Conservation (phyloP, 2,797 vertebrate species). For the Crocodylus rhombifer region DNA sequence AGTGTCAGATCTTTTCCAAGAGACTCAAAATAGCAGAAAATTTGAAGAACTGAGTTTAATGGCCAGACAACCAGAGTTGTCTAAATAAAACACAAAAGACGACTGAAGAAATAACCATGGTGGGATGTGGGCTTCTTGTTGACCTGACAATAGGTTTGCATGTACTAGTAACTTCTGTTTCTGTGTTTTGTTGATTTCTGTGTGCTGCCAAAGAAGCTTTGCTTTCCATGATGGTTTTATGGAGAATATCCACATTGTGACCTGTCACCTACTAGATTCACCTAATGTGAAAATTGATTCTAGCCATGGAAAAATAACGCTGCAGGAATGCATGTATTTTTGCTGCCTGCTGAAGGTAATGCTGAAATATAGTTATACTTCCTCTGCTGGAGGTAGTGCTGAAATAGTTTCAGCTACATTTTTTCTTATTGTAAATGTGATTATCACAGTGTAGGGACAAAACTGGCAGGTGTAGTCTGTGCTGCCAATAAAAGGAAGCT, state of each 20-base stretch:
- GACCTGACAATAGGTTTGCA: background rate
- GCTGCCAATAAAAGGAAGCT: background rate
- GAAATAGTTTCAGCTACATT: background rate
- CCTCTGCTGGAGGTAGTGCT: conserved; percentile 7
- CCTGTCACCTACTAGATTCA: conserved; percentile 32
- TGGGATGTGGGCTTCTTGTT: background rate
- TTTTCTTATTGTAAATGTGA: conserved; percentile 21
- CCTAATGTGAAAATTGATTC: conserved; percentile 47
- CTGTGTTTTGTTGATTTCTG: background rate
- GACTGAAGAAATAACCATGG: background rate
- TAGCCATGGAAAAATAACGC: conserved; percentile 10
- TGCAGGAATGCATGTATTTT: conserved; percentile 39
- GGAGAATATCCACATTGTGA: background rate
- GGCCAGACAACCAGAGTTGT: background rate
- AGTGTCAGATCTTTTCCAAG: background rate
- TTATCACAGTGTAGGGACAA: conserved; percentile 17
- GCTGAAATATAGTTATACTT: background rate
- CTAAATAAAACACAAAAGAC: background rate
- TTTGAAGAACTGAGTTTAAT: background rate
- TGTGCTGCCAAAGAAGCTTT: conserved; percentile 53
- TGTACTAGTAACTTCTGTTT: background rate
- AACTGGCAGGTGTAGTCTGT: background rate
- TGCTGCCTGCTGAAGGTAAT: conserved; percentile 45
- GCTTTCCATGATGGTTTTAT: conserved; percentile 17
- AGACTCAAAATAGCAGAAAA: background rate